Evolutionary conservation across 1,140 invertebrate species (phyloP), one percentile per base, ranked within the genome.

Genomic region (Drosophila kanapiae): DNA sequence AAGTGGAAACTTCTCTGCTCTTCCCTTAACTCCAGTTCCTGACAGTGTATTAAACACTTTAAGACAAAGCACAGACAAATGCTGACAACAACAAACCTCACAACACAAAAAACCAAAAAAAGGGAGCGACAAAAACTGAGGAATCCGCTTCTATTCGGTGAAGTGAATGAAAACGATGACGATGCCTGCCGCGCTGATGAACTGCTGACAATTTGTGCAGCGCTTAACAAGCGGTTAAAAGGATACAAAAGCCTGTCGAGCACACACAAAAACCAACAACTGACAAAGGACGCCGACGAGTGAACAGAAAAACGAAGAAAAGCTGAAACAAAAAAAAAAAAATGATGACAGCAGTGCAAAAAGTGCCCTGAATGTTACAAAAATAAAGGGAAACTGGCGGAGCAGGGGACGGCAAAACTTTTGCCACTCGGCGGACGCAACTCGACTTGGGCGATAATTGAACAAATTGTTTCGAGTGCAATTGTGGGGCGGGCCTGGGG

Each of bases 391-490:
- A 16, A 53, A n/a, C 3, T 11, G 48, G 0, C 8, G 13, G 29
- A 7, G 14, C 33, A 7, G 13, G 14, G 23, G 57, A 62, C 57
- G 70, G 78, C 82, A 88, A 88, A 78, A 78, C 60, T 87, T 87
- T 88, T 84, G 68, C 81, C 81, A 83, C 80, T 83, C 80, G 68
- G 67, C 76, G 61, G 40, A 51, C 48, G 29, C 48, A 33, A 16
- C 48, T 51, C 3, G 48, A 53, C 31, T 56, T 57, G 68, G 84
- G 81, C 85, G 77, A 84, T 88, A 88, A 88, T 90, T 88, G 85
- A 88, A 88, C 85, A 88, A 88, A 88, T 88, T 88, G 85, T 88
- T 88, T 88, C 81, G 75, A 88, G 85, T 82, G 78, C 84, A 90
- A 72, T 47, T 53, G 62, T 40, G 69, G 67, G 42, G 38, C 49